Conservation (phyloP, 2,113 vertebrate species). For the Tyto alba region DNA sequence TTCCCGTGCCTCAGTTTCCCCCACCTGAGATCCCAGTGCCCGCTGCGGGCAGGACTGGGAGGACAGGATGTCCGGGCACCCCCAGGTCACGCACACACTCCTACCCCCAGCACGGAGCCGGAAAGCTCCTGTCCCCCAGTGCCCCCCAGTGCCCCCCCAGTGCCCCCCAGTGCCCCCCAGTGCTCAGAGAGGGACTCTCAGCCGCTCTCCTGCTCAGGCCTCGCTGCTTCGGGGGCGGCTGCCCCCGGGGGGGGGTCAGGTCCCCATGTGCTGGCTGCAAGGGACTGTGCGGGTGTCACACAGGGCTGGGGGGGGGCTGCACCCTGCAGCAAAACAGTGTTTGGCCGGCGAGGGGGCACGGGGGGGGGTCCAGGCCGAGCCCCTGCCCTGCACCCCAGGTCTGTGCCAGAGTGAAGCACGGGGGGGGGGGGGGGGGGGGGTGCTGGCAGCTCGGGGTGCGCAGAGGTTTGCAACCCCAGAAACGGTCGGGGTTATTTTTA, state of each 20-base stretch:
- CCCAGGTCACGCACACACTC: no score
- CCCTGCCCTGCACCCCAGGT: neutral
- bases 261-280: fast-evolving
- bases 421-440: neutral
- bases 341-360: fast-evolving
- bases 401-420: fast-evolving
- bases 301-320: neutral
- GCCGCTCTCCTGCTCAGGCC: neutral
- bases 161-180: neutral
- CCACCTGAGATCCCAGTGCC: neutral
- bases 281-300: fast-evolving
- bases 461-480: neutral
- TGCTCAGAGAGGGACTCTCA: neutral
- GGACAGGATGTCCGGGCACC: neutral
- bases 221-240: neutral
- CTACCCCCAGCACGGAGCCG: neutral
- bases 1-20: neutral
- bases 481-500: neutral
- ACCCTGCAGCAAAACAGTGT: neutral
- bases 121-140: neutral
- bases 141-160: neutral
- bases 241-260: fast-evolving
- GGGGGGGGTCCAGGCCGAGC: neutral
- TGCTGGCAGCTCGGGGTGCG: neutral
- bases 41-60: neutral